Evolutionary conservation across 2,113 vertebrate genomes (phyloP).

Genomic region (Catharus bicknelli): DNA sequence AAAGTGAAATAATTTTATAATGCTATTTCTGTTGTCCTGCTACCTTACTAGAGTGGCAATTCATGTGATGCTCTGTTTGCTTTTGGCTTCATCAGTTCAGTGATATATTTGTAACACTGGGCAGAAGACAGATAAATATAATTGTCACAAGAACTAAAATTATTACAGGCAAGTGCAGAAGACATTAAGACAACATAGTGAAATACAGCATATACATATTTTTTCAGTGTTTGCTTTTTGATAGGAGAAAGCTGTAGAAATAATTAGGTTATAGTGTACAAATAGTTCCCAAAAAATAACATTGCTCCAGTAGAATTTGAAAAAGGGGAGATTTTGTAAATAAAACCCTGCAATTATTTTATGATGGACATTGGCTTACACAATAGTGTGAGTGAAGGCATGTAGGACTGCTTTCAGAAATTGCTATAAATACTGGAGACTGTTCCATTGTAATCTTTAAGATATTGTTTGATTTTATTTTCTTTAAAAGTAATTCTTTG

Average conservation of each 20-base stretch:
- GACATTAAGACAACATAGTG: neutral
- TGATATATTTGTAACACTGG: neutral
- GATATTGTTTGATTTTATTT: neutral
- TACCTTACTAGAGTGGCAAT: neutral
- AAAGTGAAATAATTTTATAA: neutral
- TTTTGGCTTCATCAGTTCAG: neutral
- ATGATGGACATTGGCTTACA: neutral
- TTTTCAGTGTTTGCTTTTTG: neutral
- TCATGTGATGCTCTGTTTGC: rapidly evolving
- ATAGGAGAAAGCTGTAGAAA: neutral
- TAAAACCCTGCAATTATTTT: neutral
- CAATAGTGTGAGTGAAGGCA: neutral
- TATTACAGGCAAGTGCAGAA: neutral
- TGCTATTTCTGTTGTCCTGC: neutral
- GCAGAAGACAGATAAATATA: neutral
- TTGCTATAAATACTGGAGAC: neutral
- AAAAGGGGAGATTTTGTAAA: neutral
- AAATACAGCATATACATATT: neutral
- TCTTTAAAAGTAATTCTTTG: neutral
- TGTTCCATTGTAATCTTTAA: neutral
- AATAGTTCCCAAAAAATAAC: neutral
- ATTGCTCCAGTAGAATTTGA: neutral
- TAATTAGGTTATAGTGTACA: neutral
- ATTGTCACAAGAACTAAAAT: neutral
- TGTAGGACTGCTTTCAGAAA: neutral